Percentiles rank a stretch among this genome's conserved stretches.
These are phyloP conservation scores for Anguilla megastoma DNA, from an alignment of 2,797 vertebrate species.

Conservation along the genomic window DNA sequence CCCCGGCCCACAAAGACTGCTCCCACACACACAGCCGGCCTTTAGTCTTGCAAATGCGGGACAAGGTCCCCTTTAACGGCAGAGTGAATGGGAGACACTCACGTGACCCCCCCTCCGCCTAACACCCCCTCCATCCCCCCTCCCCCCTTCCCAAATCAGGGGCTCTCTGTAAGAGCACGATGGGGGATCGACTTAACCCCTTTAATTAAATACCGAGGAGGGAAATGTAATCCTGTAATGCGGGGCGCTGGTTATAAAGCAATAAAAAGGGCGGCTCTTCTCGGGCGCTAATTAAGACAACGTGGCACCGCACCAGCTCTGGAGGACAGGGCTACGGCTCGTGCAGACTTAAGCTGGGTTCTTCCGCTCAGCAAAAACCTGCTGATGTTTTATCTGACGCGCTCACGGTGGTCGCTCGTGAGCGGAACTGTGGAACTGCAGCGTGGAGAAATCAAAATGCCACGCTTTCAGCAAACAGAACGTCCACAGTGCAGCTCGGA, in stretches of 20 bases:
- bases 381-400: neutral
- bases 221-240: conserved; percentile 6
- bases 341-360: neutral
- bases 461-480: neutral
- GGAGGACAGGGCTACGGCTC: neutral
- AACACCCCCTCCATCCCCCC: neutral
- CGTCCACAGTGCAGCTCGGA: neutral
- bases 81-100: neutral
- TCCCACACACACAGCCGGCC: neutral
- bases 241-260: neutral
- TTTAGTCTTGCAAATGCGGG: conserved; percentile 13
- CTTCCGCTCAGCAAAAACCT: neutral
- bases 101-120: neutral
- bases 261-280: neutral
- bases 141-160: neutral
- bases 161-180: neutral
- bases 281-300: neutral
- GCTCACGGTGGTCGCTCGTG: neutral
- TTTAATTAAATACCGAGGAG: conserved; percentile 23
- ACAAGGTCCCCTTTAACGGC: neutral
- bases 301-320: neutral
- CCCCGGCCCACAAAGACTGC: neutral
- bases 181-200: conserved; percentile 23
- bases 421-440: neutral
- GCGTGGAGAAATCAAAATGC: neutral